Evolutionary conservation across 2,888 invertebrate species (phyloP).

Genomic region (Tetragonula carbonaria): DNA sequence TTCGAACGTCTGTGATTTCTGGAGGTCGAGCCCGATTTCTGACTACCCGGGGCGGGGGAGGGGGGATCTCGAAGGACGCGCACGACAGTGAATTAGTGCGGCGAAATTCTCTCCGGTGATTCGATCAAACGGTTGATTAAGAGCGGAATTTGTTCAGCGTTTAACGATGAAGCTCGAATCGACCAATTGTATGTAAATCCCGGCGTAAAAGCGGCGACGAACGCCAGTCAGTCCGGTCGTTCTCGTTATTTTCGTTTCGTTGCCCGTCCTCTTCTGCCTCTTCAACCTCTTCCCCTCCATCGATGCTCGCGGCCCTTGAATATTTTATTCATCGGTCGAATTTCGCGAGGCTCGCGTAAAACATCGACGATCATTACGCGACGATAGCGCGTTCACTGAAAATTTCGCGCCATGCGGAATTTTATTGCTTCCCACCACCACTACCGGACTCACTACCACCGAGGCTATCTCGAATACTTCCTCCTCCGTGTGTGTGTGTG

Average conservation of each 20-base stretch:
- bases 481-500: neutral
- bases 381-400: constrained; percentile 31
- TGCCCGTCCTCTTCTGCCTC: neutral
- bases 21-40: constrained; percentile 2
- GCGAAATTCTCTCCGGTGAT: constrained; percentile 60
- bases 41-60: neutral
- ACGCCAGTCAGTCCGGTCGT: neutral
- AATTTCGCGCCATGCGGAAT: constrained; percentile 40
- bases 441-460: neutral
- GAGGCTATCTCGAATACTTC: neutral
- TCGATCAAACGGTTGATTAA: constrained; percentile 64
- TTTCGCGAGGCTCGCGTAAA: constrained; percentile 38
- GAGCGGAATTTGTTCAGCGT: constrained; percentile 61
- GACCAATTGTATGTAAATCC: constrained; percentile 62
- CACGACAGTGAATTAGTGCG: constrained; percentile 62
- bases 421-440: constrained; percentile 26
- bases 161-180: constrained; percentile 52
- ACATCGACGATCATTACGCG: constrained; percentile 45
- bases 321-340: constrained; percentile 48
- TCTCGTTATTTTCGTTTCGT: constrained; percentile 36
- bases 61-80: constrained; percentile 24
- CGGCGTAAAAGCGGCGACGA: constrained; percentile 38
- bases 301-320: constrained; percentile 32
- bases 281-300: neutral
- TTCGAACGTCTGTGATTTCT: constrained; percentile 20